These are phyloP conservation scores for Microplitis deprimator DNA, from an alignment of 2,888 invertebrate species.

Conservation along the genomic window DNA sequence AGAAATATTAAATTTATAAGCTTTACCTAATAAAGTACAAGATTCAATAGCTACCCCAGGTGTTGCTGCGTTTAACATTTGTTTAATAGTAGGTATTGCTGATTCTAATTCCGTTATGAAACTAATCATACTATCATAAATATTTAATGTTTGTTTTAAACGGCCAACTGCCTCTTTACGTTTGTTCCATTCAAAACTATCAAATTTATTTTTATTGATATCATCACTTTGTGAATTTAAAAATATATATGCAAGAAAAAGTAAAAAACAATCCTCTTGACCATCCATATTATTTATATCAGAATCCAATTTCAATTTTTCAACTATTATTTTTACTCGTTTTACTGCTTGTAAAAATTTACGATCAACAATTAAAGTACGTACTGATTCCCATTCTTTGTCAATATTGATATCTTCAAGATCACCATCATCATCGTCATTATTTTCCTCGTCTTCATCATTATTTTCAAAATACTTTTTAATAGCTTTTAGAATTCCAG, in stretches of 20 bases:
- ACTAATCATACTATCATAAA: conserved; percentile 71
- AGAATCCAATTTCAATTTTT: conserved; percentile 47
- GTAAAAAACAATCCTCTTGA: conserved; percentile 58
- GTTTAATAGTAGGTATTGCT: conserved; percentile 79
- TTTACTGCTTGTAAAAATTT: conserved; percentile 60
- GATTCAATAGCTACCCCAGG: conserved; percentile 90
- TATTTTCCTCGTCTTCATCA: conserved; percentile 24
- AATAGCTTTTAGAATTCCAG: conserved; percentile 61
- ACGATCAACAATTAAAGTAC: conserved; percentile 61
- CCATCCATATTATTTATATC: conserved; percentile 52
- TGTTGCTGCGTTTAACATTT: conserved; percentile 81
- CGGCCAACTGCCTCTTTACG: conserved; percentile 74
- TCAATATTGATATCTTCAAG: conserved; percentile 50
- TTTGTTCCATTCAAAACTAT: conserved; percentile 66
- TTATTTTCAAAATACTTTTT: conserved; percentile 47
- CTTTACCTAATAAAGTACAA: conserved; percentile 88
- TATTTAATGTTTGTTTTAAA: conserved; percentile 66
- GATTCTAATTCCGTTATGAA: conserved; percentile 73
- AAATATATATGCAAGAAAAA: conserved; percentile 63
- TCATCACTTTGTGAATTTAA: conserved; percentile 60
- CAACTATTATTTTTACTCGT: conserved; percentile 51
- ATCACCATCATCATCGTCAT: conserved; percentile 44
- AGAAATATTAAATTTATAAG: conserved; percentile 84
- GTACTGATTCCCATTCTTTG: conserved; percentile 61
- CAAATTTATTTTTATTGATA: conserved; percentile 52